Conservation (phyloP, 2,888 invertebrate genomes). For the Chorisops tibialis region DNA sequence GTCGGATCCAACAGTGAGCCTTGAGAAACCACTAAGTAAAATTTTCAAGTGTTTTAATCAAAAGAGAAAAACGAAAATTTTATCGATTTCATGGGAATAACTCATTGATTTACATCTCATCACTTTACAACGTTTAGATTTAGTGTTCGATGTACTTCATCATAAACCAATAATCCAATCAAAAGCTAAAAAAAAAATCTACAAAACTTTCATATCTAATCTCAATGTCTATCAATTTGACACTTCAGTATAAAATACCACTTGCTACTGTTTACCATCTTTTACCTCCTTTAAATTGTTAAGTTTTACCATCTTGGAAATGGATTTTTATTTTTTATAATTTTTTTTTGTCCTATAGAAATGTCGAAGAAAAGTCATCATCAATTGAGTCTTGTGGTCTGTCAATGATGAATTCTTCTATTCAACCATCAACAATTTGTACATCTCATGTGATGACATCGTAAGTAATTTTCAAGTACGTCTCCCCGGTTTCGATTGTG, state of each 20-base stretch:
- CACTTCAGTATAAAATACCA: constrained; percentile 22
- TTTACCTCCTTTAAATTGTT: constrained; percentile 17
- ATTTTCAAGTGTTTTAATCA: too few relatives aligned
- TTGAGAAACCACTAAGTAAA: too few relatives aligned
- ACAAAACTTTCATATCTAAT: not conserved
- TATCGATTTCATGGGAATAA: constrained; percentile 15
- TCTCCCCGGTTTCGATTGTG: constrained; percentile 5
- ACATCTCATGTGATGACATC: constrained; percentile 30
- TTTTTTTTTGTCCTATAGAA: constrained; percentile 26
- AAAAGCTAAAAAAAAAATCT: constrained; percentile 7
- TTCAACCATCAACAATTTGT: constrained; percentile 35
- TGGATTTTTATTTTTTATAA: not conserved
- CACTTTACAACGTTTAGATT: constrained; percentile 14
- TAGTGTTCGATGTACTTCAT: constrained; percentile 4
- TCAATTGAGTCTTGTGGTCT: constrained; percentile 28
- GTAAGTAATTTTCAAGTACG: constrained; percentile 32
- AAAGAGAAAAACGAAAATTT: constrained; percentile 16
- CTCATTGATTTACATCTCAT: constrained; percentile 20
- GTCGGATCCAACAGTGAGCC: too few relatives aligned
- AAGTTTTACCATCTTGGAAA: too few relatives aligned
- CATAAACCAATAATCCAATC: constrained; percentile 24
- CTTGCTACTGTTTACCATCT: constrained; percentile 24
- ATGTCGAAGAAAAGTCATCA: constrained; percentile 28
- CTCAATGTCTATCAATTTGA: constrained; percentile 25
- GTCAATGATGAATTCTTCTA: constrained; percentile 34